Conservation (phyloP, 2,888 invertebrate species). For the Diogma glabrata region DNA sequence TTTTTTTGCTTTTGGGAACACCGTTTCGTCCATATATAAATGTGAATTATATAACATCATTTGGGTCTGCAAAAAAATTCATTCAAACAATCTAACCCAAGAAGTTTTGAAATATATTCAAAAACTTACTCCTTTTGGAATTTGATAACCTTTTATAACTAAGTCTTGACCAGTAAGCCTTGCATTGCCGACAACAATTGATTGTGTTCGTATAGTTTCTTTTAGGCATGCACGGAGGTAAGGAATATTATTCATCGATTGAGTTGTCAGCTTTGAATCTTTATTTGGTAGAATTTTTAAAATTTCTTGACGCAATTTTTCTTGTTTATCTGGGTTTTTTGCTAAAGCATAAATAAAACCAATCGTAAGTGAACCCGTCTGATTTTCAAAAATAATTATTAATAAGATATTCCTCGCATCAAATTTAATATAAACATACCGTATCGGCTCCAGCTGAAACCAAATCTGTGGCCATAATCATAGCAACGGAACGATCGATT, state of each 20-base stretch:
- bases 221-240: slow-evolving; percentile 62
- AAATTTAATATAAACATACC: slow-evolving; percentile 36
- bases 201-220: slow-evolving; percentile 53
- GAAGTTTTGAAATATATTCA: background rate
- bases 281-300: slow-evolving; percentile 33
- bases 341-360: slow-evolving; percentile 9
- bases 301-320: slow-evolving; percentile 47
- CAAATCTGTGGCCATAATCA: slow-evolving; percentile 58
- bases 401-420: background rate
- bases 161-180: slow-evolving; percentile 43
- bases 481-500: slow-evolving; percentile 47
- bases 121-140: slow-evolving; percentile 42
- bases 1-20: slow-evolving; percentile 47
- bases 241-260: slow-evolving; percentile 37
- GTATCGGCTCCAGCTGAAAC: slow-evolving; percentile 60
- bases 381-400: background rate
- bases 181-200: slow-evolving; percentile 45
- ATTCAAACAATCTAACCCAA: background rate
- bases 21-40: slow-evolving; percentile 48
- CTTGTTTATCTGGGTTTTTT: slow-evolving; percentile 44
- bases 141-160: slow-evolving; percentile 46
- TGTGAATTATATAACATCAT: slow-evolving; percentile 62
- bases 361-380: background rate
- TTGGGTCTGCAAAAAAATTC: slow-evolving; percentile 39
- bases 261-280: slow-evolving; percentile 33